Conservation (phyloP, 53 echinoderm and acorn worm genomes). For the Paracentrotus lividus region DNA sequence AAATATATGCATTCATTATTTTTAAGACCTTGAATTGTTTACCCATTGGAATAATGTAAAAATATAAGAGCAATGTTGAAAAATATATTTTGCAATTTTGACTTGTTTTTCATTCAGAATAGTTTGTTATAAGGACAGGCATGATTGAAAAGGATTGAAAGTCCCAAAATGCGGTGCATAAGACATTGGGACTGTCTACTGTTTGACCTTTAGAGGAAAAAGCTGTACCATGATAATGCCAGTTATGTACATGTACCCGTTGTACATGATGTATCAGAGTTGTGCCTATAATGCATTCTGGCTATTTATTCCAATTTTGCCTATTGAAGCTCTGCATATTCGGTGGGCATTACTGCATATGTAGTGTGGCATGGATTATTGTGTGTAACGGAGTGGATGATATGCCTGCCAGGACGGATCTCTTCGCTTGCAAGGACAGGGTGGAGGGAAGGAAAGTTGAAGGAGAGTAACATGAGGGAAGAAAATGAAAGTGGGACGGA, state of each 20-base stretch:
- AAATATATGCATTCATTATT: no score
- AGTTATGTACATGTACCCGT: slow-evolving; percentile 28
- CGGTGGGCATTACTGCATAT: slow-evolving; percentile 56
- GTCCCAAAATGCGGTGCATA: not conserved
- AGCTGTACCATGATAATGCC: slow-evolving; percentile 49
- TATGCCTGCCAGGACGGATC: slow-evolving; percentile 58
- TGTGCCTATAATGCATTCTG: slow-evolving; percentile 63
- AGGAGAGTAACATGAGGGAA: not conserved
- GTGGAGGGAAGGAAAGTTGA: slow-evolving; percentile 41
- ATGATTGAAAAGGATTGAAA: not conserved
- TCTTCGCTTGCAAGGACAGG: not conserved
- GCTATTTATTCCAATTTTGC: slow-evolving; percentile 59
- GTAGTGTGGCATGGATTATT: slow-evolving; percentile 53
- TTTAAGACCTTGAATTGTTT: no score
- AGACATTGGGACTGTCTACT: slow-evolving; percentile 24
- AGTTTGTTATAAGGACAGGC: no score
- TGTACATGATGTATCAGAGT: slow-evolving; percentile 37
- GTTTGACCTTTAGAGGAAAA: slow-evolving; percentile 17
- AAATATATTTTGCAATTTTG: not conserved
- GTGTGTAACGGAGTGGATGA: slow-evolving; percentile 68
- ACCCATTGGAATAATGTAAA: no score
- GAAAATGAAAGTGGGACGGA: not conserved
- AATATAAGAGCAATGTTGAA: not conserved
- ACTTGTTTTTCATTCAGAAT: no score
- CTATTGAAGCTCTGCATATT: slow-evolving; percentile 54